Base-by-base conservation (phyloP, 2,888 invertebrate genomes). In the Poecilus cupreus region DNA sequence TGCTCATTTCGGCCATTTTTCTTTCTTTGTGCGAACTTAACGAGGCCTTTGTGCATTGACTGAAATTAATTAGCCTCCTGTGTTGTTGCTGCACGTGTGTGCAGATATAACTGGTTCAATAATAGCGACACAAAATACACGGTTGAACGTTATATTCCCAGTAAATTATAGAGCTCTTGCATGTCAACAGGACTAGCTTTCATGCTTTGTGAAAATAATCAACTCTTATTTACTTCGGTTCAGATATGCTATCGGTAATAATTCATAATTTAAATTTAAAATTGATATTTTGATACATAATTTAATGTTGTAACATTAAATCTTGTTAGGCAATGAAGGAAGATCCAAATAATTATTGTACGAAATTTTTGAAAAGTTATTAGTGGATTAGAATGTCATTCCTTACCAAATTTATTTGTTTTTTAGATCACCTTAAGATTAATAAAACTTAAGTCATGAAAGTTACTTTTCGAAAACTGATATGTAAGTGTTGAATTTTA, bases 21-120 rank as follows among this genome's bases (percentile, higher is more conserved):
- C 72, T 72, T 20, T 32, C 51, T 75, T 49, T 75, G 51, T 54
- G 32, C 26, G 8, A 26, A 32, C 43, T 49, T 75, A 75, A 75
- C 26, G 11, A 75, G 32, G 16, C 75, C 51, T 75, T 75, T 75
- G 75, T 75, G 75, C 22, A 75, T 18, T 51, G 51, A 75, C 51
- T 75, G 51, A 75, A 75, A 75, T 75, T 75, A 75, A 75, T 75
- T 75, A 75, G 26, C 24, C 72, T 75, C 20, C 32, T 39, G 26
- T n/a, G 60, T 11, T 68, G 6, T 6, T 16, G 26, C 11, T 54
- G 26, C 49, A 72, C 72, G 72, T 72, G 72, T 72, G 72, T 32
- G 1, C 32, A 24, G 46, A 72, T 24, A 43, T 46, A 22, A 24
- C 22, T 8, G 46, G n/a, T 46, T 72, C 46, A 13, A 70, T 74